Base-by-base conservation (phyloP, 2,113 vertebrate species). In the Alexandromys fortis region DNA sequence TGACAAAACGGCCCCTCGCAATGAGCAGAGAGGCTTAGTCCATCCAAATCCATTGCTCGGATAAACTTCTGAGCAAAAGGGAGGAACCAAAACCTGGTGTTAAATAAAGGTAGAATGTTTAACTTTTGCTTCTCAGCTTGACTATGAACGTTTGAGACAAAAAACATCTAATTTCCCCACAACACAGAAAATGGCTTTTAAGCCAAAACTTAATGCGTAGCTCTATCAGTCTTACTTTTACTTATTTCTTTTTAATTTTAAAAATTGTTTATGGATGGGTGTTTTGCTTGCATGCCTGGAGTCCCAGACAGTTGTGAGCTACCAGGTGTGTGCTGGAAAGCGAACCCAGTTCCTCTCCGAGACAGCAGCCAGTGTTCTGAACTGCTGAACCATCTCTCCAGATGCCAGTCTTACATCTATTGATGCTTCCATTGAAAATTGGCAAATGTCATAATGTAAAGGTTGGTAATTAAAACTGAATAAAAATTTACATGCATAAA, bases 101-200 rank as follows among this genome's bases (percentile, higher is more conserved):
- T 52, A 68, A 94, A 78, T 58, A 79, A n/a, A 67, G 61, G 45
- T 21, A 79, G 68, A 73, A 83, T 35, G 81, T 76, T 90, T 24
- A 68, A 35, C n/a, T 63, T 65, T 14, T 1, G 28, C 22, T 70
- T 28, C 45, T n/a, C 63, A 72, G 92, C 55, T 63, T 58, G 21
- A 89, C 10, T 3, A 0, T 61, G 38, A 90, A 14, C 45, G 73
- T 86, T 78, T n/a, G 73, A 82, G 73, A 72, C 16, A 86, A 87
- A 89, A 89, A 95, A 87, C 49, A 63, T 82, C 58, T 21, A 67
- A 93, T 90, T 79, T 6, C 45, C 38, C 63, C 89, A 35, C 35
- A 63, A 33, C 76, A 72, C 12, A 35, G 82, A 76, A 49, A 93
- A 78, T 28, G 49, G 86, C 22, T 92, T 93, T 78, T 63, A 63